Evolutionary conservation across 2,113 vertebrate species (phyloP).

Genomic region (Trogon melanurus): DNA sequence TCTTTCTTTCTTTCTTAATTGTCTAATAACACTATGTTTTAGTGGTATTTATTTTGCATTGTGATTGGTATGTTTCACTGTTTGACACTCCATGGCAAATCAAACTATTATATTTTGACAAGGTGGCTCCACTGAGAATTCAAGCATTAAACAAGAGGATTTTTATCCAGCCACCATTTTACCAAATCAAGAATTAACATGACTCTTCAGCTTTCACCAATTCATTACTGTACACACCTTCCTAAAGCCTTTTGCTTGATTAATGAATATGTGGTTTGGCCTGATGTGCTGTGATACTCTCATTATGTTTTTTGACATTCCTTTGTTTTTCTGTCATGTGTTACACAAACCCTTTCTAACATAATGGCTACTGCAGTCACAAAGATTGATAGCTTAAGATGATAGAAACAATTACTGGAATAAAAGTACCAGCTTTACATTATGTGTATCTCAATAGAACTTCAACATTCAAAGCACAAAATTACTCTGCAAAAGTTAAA

Average conservation of each 20-base stretch:
- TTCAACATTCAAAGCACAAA: not conserved
- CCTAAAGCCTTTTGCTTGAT: not conserved
- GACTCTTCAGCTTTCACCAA: not conserved
- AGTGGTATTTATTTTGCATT: not conserved
- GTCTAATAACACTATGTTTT: not conserved
- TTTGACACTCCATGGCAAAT: not conserved
- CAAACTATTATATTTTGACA: not conserved
- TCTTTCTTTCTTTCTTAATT: not conserved
- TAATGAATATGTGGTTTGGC: not conserved
- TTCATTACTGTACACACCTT: not conserved
- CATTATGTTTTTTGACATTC: not conserved
- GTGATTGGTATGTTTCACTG: not conserved
- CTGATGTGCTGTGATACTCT: not conserved
- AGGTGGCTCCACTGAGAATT: not conserved
- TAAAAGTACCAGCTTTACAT: not conserved
- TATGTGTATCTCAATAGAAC: not conserved
- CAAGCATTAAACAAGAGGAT: not conserved
- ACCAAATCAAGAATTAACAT: slow-evolving; percentile 3
- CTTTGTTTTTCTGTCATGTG: slow-evolving; percentile 1
- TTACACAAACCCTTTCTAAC: slow-evolving; percentile 23
- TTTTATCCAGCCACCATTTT: not conserved
- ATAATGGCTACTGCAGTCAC: not conserved
- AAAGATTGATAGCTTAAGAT: not conserved
- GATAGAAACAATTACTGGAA: not conserved
- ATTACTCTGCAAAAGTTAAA: not conserved